Evolutionary conservation across 2,888 invertebrate genomes (phyloP), one percentile per base, ranked within the genome.

Genomic region (Spialia ferax): DNA sequence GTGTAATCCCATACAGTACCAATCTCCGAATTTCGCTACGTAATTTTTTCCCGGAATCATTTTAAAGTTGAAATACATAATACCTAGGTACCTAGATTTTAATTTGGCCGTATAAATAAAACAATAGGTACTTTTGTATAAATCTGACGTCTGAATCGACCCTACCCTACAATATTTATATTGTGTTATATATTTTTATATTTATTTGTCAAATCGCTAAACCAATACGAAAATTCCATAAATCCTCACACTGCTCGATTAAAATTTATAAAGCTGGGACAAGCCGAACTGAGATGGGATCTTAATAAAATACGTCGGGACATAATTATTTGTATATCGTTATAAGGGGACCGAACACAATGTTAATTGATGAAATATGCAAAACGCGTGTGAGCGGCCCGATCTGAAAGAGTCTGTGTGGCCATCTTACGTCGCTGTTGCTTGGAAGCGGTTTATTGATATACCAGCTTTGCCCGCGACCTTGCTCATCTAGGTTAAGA

Each of bases 291-390:
- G 73, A 76, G 75, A 73, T 74, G 74, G 77, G 79, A 74, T 79
- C 79, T 77, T 84, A 83, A 83, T 86, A 86, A 86, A 80, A 76
- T 77, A 78, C 73, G 76, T 71, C 72, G 73, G 72, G 63, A 69
- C 70, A 77, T 77, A 79, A 75, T 75, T 89, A 88, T 92, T 91
- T 91, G 88, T 86, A 85, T 78, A 84, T 89, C 85, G 84, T 92
- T 91, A 90, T 70, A 77, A 70, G 79, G 74, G 76, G 54, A 67
- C 73, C 72, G 69, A 73, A 79, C 81, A 86, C 88, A 90, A 90
- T 86, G 77, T 81, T 79, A 78, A 87, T 86, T 85, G 84, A 90
- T 92, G 77, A 87, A 91, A 89, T 91, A 93, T 93, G 88, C 88
- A 92, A 88, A 90, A 79, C 73, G 70, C 80, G 80, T 84, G 80